A percentile compares a stretch with the other conserved stretches of the same genome.
phyloP scores from a whole-genome alignment of 2,797 vertebrate genomes.

The Galago senegalensis region DNA sequence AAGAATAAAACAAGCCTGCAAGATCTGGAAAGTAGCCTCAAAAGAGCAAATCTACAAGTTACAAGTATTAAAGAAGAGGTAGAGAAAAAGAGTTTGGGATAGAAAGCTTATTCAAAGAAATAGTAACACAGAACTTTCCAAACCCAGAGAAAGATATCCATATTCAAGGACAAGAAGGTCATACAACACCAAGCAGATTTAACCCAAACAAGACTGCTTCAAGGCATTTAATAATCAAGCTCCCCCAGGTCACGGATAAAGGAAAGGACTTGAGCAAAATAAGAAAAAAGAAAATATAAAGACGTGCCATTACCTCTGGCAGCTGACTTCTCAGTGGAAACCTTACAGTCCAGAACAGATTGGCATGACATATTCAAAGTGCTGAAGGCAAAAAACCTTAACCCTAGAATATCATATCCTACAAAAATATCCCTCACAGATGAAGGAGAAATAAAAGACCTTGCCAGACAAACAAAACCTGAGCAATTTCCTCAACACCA shows the following conservation, averaged over 20 bases:
- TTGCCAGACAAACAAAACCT: too few species aligned
- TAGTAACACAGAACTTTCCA: neutral
- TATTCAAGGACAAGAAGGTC: neutral
- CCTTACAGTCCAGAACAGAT: too few species aligned
- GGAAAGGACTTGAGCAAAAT: neutral
- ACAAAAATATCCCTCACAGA: too few species aligned
- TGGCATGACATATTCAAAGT: too few species aligned
- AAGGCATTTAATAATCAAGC: neutral
- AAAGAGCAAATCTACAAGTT: neutral
- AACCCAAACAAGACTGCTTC: neutral
- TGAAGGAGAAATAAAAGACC: too few species aligned
- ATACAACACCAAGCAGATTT: neutral
- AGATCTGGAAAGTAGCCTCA: neutral
- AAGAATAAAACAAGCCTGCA: neutral
- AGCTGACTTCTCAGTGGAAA: too few species aligned
- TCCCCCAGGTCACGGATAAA: neutral
- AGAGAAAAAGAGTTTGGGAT: neutral
- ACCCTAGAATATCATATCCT: too few species aligned
- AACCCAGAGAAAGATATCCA: neutral
- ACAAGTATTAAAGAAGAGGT: neutral
- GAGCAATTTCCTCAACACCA: too few species aligned
- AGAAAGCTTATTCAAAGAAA: neutral
- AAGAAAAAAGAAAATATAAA: neutral
- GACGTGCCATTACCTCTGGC: too few species aligned
- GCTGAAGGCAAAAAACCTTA: too few species aligned